Conservation (phyloP, 2,797 vertebrate genomes). For the Bryconaethiops microstoma region DNA sequence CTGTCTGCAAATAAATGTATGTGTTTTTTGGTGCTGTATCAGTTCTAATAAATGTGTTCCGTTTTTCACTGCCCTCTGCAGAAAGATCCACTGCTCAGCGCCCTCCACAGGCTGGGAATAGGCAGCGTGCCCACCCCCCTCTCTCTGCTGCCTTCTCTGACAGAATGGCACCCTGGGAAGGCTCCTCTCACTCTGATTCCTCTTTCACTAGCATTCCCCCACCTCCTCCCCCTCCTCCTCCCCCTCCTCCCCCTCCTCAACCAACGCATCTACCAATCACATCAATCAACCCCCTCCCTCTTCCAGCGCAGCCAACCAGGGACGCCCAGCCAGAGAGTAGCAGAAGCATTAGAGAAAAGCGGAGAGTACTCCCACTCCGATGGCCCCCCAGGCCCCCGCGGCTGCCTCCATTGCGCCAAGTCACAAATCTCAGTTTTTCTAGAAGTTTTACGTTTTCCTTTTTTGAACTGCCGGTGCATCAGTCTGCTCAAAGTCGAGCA, state of each 20-base stretch:
- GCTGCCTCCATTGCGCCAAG: slow-evolving; percentile 74
- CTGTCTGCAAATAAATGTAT: no score
- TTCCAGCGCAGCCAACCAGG: slow-evolving; percentile 42
- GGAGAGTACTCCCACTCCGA: slow-evolving; percentile 53
- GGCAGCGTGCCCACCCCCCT: slow-evolving; percentile 52
- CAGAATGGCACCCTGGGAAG: slow-evolving; percentile 72
- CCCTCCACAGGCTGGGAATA: slow-evolving; percentile 44
- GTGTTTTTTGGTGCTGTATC: no score
- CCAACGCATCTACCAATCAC: slow-evolving; percentile 46
- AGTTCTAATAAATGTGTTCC: background rate
- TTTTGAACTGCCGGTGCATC: slow-evolving; percentile 82
- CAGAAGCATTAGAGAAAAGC: slow-evolving; percentile 43
- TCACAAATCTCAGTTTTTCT: slow-evolving; percentile 82
- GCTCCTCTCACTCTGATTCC: slow-evolving; percentile 67
- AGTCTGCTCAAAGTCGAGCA: slow-evolving; percentile 67
- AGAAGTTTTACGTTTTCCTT: slow-evolving; percentile 86
- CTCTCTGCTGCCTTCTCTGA: slow-evolving; percentile 59
- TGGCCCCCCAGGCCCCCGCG: slow-evolving; percentile 62
- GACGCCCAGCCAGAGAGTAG: slow-evolving; percentile 28
- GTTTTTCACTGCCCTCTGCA: slow-evolving; percentile 36
- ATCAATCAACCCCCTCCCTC: slow-evolving; percentile 18
- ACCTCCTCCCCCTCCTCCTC: slow-evolving; percentile 44
- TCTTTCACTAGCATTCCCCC: slow-evolving; percentile 70
- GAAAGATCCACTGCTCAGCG: slow-evolving; percentile 58
- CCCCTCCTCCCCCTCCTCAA: slow-evolving; percentile 35